A percentile compares a stretch with the other conserved stretches of the same genome.
phyloP scores from a whole-genome alignment of 2,888 invertebrate genomes.

The Trachelus stipa region DNA sequence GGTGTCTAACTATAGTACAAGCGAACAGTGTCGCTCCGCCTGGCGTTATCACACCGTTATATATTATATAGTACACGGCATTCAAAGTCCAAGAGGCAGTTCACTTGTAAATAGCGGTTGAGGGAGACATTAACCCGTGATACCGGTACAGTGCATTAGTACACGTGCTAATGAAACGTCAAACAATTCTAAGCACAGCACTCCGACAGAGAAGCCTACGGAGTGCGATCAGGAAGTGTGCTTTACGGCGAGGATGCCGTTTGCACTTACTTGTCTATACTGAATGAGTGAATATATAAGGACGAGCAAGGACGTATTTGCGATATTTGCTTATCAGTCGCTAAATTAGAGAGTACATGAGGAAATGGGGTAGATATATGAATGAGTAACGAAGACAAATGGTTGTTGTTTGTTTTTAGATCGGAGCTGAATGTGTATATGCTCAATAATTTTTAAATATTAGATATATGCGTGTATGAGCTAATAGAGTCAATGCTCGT shows the following conservation, averaged over 20 bases:
- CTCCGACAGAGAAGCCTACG: not conserved
- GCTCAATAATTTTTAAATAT: not conserved
- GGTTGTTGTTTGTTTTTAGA: not conserved
- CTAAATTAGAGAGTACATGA: not conserved
- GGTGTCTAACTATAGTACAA: not conserved
- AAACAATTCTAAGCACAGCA: not conserved
- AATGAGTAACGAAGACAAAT: not conserved
- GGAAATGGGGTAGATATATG: not conserved
- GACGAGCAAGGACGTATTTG: not conserved
- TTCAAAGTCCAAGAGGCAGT: not conserved
- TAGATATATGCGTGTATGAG: not conserved
- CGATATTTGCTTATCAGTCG: not conserved
- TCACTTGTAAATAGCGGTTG: not conserved
- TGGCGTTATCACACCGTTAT: constrained; percentile 6
- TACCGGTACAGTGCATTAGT: not conserved
- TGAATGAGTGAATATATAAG: not conserved
- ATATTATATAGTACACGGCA: not conserved
- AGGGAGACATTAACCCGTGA: not conserved
- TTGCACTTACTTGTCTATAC: not conserved
- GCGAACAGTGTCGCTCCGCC: not conserved
- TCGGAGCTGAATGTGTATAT: not conserved
- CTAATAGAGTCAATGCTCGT: not conserved
- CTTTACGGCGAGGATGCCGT: not conserved
- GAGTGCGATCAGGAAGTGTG: not conserved
- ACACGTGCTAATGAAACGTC: not conserved